Conservation (phyloP, 1,140 invertebrate species). For the Drosophila yakuba region DNA sequence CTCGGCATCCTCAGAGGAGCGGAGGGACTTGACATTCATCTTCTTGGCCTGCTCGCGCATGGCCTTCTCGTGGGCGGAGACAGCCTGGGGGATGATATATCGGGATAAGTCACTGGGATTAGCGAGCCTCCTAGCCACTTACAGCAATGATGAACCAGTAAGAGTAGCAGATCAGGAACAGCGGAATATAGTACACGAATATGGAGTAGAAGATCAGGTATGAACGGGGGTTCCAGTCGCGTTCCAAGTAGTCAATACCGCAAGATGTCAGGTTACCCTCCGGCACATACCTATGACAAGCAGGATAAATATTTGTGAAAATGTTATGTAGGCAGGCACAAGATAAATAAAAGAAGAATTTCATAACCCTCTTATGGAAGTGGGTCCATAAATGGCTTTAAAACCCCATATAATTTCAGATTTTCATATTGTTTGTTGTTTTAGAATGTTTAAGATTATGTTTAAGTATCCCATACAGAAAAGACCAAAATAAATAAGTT, state of each 20-base stretch:
- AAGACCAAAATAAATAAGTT: too few species aligned
- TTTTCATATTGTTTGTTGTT: too few species aligned
- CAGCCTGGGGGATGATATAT: slow-evolving; percentile 85
- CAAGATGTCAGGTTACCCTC: slow-evolving; percentile 95
- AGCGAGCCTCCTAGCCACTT: slow-evolving; percentile 39
- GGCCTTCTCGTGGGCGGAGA: slow-evolving; percentile 91
- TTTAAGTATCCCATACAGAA: background rate
- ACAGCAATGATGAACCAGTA: slow-evolving; percentile 92
- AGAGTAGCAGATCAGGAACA: slow-evolving; percentile 90
- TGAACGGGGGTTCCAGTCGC: slow-evolving; percentile 88
- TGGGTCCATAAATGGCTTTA: background rate
- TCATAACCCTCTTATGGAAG: too few species aligned
- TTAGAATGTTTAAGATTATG: background rate
- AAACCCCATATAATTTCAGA: background rate
- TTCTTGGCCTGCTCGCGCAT: slow-evolving; percentile 94
- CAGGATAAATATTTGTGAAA: too few species aligned
- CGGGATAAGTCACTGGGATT: background rate
- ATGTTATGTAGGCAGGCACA: too few species aligned
- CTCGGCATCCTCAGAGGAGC: slow-evolving; percentile 88
- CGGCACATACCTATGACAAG: slow-evolving; percentile 89
- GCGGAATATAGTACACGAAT: slow-evolving; percentile 90
- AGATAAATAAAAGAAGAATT: too few species aligned
- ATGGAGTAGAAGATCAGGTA: slow-evolving; percentile 90
- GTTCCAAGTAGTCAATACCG: slow-evolving; percentile 92
- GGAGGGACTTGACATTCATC: slow-evolving; percentile 92